Evolutionary conservation across 2,113 vertebrate species (phyloP), one percentile per base, ranked within the genome.

Genomic region (Cynoglossus semilaevis): DNA sequence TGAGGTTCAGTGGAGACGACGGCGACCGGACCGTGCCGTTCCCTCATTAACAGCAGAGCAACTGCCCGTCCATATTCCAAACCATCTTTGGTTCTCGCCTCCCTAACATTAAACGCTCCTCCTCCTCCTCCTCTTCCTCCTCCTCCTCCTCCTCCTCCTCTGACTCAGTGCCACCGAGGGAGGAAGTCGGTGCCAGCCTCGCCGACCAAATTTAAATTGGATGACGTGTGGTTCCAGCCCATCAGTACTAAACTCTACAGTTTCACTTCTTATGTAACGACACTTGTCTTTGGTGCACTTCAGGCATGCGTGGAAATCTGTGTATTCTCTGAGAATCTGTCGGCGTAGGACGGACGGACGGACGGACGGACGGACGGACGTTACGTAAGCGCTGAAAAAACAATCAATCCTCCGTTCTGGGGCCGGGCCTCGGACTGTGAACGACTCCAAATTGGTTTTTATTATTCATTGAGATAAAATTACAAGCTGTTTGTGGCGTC

Each of bases 171-270:
- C 63, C 67, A 70, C 13, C 22, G 49, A 51, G 43, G 49, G 49
- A 76, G 45, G 49, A 79, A 79, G 63, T 59, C 70, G 72, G 72
- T 62, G 58, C 83, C 64, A 71, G 13, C 15, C 66, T 72, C 5
- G 15, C 52, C 60, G 22, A 63, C 74, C 77, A 74, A 80, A 83
- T 71, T 72, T 69, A 79, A 80, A 79, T 70, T 67, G 50, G 45
- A 72, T 79, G 85, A 83, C 67, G 67, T 80, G 63, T 80, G 62
- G 22, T 36, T 63, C 42, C 6, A 55, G 67, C 67, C 47, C 40
- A 70, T 66, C 48, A 72, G 69, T 56, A 57, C 60, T 67, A 67
- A 80, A 76, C 77, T 81, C 74, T 52, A 51, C 60, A 34, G n/a
- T 73, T 73, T 41, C 50, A 60, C 48, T 48, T 43, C 65, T 84